A percentile compares a stretch with the other conserved stretches of the same genome.
Evolutionary conservation across 2,113 vertebrate genomes (phyloP).

Genomic region (Todiramphus chloris): DNA sequence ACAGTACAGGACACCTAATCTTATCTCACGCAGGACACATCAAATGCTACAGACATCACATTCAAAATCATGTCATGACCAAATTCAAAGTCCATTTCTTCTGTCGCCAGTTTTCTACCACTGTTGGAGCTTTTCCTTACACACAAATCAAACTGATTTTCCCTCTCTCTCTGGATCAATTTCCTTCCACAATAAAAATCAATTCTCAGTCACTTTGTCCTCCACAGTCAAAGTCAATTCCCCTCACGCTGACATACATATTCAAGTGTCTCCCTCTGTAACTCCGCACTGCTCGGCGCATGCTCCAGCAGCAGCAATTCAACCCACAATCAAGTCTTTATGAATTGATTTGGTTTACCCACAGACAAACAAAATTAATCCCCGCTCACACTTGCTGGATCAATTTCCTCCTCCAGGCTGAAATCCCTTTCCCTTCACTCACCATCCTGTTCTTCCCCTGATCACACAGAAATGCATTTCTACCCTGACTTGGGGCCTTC

Average conservation of each 20-base stretch:
- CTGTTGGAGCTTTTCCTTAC: background rate
- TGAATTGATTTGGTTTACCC: slow-evolving; percentile 13
- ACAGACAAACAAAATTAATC: slow-evolving; percentile 13
- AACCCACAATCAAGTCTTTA: background rate
- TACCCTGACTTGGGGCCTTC: background rate
- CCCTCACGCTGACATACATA: slow-evolving; percentile 16
- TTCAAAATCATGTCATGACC: background rate
- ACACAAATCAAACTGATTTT: slow-evolving; percentile 23
- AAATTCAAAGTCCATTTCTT: slow-evolving; percentile 2
- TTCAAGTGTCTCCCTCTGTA: slow-evolving; percentile 5
- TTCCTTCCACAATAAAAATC: slow-evolving; percentile 60
- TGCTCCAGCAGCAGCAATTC: background rate
- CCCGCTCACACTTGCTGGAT: background rate
- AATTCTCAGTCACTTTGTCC: slow-evolving; percentile 60
- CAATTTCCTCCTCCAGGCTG: background rate
- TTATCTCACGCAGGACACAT: background rate
- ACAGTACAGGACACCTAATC: background rate
- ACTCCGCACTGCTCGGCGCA: background rate
- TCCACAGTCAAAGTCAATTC: slow-evolving; percentile 65
- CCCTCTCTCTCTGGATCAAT: slow-evolving; percentile 32
- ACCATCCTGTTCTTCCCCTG: background rate
- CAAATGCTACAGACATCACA: background rate
- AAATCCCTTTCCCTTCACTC: background rate
- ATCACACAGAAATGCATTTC: accelerated
- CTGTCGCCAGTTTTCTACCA: background rate